Evolutionary conservation across 1,140 invertebrate species (phyloP).

Genomic region (Philopotamus ludificatus): DNA sequence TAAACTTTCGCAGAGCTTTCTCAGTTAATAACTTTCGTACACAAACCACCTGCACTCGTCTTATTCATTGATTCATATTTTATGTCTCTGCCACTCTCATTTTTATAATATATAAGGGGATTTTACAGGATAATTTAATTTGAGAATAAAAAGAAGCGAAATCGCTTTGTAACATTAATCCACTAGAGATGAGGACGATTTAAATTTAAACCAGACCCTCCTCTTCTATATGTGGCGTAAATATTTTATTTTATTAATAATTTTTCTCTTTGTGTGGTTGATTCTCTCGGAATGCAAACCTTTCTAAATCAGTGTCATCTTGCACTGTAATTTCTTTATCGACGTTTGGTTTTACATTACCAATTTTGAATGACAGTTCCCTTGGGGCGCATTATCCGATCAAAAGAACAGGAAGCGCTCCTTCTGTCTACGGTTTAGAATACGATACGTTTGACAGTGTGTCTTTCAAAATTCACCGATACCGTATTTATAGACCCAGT

Average conservation of each 20-base stretch:
- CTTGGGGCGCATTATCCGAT: conserved; percentile 15
- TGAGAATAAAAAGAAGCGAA: not conserved
- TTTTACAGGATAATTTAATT: not conserved
- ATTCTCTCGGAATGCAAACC: not conserved
- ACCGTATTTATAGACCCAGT: conserved; percentile 4
- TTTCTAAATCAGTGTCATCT: conserved; percentile 6
- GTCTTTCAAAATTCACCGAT: too few species aligned
- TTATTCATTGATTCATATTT: not conserved
- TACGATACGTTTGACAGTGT: conserved; percentile 15
- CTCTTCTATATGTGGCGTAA: not conserved
- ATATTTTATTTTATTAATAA: not conserved
- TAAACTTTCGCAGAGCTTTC: conserved; percentile 7
- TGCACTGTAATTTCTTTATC: not conserved
- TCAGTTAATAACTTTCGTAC: conserved; percentile 15
- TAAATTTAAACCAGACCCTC: not conserved
- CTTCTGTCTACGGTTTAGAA: not conserved
- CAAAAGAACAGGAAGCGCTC: not conserved
- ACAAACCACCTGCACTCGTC: conserved; percentile 18
- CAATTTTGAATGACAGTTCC: conserved; percentile 22
- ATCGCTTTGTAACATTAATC: too few species aligned
- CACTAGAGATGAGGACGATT: too few species aligned
- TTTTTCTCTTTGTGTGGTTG: not conserved
- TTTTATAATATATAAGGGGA: not conserved
- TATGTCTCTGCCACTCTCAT: not conserved
- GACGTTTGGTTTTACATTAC: conserved; percentile 16